A percentile compares a stretch with the other conserved stretches of the same genome.
Conservation (phyloP, 2,797 vertebrate genomes). For the Scomberomorus guttatus region DNA sequence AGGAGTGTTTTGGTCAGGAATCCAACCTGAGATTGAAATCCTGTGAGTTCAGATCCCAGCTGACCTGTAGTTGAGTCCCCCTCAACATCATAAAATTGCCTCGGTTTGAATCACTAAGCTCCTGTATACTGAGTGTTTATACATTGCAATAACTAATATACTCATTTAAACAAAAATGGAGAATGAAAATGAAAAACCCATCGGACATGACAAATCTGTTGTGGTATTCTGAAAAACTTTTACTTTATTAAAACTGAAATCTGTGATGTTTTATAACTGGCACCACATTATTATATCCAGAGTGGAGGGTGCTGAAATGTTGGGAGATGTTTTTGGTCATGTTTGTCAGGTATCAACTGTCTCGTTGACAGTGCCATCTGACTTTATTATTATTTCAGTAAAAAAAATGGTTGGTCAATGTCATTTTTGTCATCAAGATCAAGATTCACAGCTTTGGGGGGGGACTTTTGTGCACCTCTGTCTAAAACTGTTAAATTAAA, state of each 20-base stretch:
- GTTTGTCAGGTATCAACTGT: not conserved
- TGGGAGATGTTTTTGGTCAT: not conserved
- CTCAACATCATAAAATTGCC: not conserved
- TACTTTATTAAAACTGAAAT: not conserved
- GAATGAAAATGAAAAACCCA: too few species aligned
- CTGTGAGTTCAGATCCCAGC: constrained; percentile 11
- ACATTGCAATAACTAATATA: too few species aligned
- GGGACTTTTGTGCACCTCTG: not conserved
- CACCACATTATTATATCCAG: not conserved
- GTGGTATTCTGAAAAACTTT: not conserved
- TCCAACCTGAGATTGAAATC: not conserved
- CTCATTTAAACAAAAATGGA: too few species aligned
- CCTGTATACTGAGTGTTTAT: too few species aligned
- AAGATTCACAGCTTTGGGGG: not conserved
- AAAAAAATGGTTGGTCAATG: not conserved
- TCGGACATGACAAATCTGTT: not conserved
- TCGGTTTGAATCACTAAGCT: not conserved
- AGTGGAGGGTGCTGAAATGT: not conserved
- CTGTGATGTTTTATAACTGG: not conserved
- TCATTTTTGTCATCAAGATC: not conserved
- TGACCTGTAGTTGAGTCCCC: not conserved
- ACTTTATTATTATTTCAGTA: not conserved
- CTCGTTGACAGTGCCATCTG: not conserved
- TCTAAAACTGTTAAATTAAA: not conserved
- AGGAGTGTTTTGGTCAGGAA: not conserved